Evolutionary conservation across 2,113 vertebrate species (phyloP), one percentile per base, ranked within the genome.

Genomic region (Lipophrys pholis): DNA sequence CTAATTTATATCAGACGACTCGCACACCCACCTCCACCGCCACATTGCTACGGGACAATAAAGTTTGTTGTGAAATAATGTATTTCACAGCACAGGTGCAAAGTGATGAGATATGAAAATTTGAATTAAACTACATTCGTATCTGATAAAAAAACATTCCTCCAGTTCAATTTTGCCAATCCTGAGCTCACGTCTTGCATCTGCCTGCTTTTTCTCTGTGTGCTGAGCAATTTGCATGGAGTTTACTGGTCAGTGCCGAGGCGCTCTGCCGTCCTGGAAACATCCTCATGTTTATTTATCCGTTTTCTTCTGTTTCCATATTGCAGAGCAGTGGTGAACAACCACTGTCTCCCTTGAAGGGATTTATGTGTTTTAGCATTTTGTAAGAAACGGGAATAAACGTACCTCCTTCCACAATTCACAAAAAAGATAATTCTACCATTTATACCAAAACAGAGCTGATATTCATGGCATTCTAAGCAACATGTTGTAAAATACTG

Each of bases 21-120:
- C 60, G 40, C 41, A 46, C 11, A n/a, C 15, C 38, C n/a, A 30
- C 21, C 21, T 65, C n/a, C 57, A 12, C n/a, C n/a, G n/a, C n/a
- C n/a, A 69, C 16, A 54, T 65, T 53, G 46, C 54, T 53, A 30
- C 0, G 9, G 46, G 41, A 62, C 65, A 75, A 45, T 60, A 38
- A 58, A 52, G 35, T 51, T 6, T 38, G 30, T 67, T 64, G 39
- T 65, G 54, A 78, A 59, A 50, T 17, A 60, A 56, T 21, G 53
- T 30, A 12, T 12, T 45, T 40, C 41, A 56, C 6, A 52, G 11
- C 36, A 50, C 43, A 11, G 2, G 7, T 35, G 30, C 7, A 41
- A 2, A 41, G 14, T 38, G 42, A n/a, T 56, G 12, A 6, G 8
- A 63, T 9, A 12, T 53, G 6, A 48, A 40, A 11, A 8, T 14